A percentile compares a stretch with the other conserved stretches of the same genome.
phyloP scores from a whole-genome alignment of 2,113 vertebrate genomes.

The Dendrocopos noguchii region DNA sequence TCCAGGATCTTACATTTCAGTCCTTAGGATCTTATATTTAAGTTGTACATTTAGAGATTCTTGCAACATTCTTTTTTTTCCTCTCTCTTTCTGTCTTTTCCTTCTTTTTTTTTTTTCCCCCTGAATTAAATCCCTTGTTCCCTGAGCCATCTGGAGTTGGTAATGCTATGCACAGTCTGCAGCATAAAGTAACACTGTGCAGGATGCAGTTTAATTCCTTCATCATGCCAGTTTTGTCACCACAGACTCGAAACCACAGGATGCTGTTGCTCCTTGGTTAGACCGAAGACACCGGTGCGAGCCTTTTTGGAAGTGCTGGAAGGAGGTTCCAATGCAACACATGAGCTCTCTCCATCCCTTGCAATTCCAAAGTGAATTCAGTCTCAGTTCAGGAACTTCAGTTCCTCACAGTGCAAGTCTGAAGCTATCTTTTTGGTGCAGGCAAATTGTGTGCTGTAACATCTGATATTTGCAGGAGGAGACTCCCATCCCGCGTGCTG shows the following conservation, averaged over 20 bases:
- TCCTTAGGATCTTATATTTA: background rate
- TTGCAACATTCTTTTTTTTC: background rate
- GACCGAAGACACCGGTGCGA: background rate
- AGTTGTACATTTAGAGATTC: background rate
- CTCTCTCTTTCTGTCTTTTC: background rate
- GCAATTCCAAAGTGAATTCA: background rate
- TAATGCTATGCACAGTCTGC: background rate
- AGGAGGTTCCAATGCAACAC: background rate
- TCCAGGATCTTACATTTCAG: background rate
- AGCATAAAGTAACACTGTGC: background rate
- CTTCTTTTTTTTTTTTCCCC: background rate
- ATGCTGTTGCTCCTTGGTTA: background rate
- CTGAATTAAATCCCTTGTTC: conserved; percentile 8
- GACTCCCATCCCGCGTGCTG: background rate
- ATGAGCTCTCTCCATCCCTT: background rate
- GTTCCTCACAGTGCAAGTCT: background rate
- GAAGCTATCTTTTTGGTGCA: background rate
- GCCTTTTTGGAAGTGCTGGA: background rate
- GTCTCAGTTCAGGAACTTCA: background rate
- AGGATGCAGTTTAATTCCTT: background rate
- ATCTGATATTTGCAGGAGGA: background rate
- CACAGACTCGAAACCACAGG: background rate
- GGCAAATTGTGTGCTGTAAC: background rate
- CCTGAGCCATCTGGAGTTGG: conserved; percentile 35
- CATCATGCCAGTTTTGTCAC: background rate